Evolutionary conservation across 2,113 vertebrate genomes (phyloP).

Genomic region (Poecilia latipinna): DNA sequence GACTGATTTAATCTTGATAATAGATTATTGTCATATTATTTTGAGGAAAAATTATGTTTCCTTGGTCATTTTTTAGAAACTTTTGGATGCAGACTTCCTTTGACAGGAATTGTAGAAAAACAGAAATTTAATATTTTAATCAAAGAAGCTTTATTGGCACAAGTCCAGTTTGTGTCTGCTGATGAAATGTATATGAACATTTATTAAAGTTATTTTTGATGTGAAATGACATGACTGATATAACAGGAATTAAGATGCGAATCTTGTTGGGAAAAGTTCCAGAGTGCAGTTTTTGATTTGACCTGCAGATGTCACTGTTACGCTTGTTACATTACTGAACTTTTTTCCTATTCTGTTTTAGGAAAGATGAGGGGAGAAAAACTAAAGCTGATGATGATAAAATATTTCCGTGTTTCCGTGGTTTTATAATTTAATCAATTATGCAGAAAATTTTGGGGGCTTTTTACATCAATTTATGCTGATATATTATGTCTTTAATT

Average conservation of each 20-base stretch:
- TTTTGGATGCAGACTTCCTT: not conserved
- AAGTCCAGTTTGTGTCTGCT: not conserved
- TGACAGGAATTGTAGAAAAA: not conserved
- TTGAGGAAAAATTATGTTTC: not conserved
- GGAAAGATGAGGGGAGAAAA: not conserved
- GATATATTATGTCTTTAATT: not conserved
- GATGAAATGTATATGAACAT: not conserved
- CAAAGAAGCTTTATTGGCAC: not conserved
- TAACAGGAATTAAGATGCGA: not conserved
- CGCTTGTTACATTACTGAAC: not conserved
- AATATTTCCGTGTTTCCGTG: not conserved
- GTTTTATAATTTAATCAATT: too few relatives aligned
- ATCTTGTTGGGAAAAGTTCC: not conserved
- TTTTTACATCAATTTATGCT: not conserved
- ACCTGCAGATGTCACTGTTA: not conserved
- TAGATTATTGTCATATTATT: not conserved
- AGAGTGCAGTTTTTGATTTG: not conserved
- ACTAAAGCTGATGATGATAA: not conserved
- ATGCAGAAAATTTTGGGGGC: too few relatives aligned
- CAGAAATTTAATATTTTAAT: too few relatives aligned
- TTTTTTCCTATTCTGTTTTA: not conserved
- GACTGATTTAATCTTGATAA: not conserved
- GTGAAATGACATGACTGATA: not conserved
- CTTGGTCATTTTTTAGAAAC: not conserved
- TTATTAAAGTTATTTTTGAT: not conserved